Evolutionary conservation across 1,140 invertebrate species (phyloP).

Genomic region (Pseudoatta argentina): DNA sequence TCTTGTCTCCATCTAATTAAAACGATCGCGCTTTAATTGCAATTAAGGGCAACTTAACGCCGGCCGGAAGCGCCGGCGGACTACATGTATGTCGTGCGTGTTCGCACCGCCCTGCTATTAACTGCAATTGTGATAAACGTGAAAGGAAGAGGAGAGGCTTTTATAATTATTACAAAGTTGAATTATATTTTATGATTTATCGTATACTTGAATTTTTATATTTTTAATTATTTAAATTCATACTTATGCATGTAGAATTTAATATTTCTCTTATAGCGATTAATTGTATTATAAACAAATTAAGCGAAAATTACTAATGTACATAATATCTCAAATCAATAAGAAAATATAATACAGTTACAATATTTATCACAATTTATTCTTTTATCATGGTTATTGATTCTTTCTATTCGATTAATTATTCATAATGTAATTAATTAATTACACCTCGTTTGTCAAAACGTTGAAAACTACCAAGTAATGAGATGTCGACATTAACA

Average conservation of each 20-base stretch:
- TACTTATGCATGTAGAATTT: not conserved
- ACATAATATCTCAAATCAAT: not conserved
- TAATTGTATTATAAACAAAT: not conserved
- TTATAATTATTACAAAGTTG: constrained; percentile 19
- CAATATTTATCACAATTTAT: not conserved
- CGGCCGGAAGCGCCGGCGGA: constrained; percentile 10
- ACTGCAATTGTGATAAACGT: constrained; percentile 33
- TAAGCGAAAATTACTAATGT: not conserved
- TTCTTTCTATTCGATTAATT: not conserved
- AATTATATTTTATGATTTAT: constrained; percentile 3
- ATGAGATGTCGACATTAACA: not conserved
- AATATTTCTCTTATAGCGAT: not conserved
- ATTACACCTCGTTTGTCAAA: not conserved
- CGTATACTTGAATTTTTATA: not conserved
- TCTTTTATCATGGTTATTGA: not conserved
- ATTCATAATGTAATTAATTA: too few species aligned
- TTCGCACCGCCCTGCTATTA: constrained; percentile 32
- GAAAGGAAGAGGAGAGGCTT: constrained; percentile 28
- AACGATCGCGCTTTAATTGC: constrained; percentile 64
- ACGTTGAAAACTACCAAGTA: not conserved
- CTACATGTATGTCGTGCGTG: constrained; percentile 26
- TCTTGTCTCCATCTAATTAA: constrained; percentile 65
- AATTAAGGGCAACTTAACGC: constrained; percentile 65
- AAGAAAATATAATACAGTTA: not conserved
- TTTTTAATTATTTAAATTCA: constrained; percentile 1